Evolutionary conservation across 2,797 vertebrate genomes (phyloP).

Genomic region (Gymnoscopelus braueri): DNA sequence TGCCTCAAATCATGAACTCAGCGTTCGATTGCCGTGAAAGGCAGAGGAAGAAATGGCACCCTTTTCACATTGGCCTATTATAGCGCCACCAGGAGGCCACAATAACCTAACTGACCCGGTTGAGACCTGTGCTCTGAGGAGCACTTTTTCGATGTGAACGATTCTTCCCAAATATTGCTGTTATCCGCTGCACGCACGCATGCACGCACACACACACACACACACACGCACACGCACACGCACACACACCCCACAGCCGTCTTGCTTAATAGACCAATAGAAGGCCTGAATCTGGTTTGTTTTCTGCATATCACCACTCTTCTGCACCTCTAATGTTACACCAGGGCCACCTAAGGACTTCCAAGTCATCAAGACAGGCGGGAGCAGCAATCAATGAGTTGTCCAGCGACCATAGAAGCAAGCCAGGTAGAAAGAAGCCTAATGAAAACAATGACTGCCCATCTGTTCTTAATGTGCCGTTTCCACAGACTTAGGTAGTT

Average conservation of each 20-base stretch:
- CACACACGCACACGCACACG: neutral
- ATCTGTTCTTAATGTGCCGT: neutral
- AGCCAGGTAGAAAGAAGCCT: neutral
- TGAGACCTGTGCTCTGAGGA: too few relatives aligned
- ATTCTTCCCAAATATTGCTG: too few relatives aligned
- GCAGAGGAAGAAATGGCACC: too few relatives aligned
- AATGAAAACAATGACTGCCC: slow-evolving; percentile 8
- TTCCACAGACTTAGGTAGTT: slow-evolving; percentile 39
- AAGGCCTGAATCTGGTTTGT: too few relatives aligned
- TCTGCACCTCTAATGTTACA: too few relatives aligned
- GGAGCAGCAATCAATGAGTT: slow-evolving; percentile 35
- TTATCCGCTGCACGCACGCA: neutral
- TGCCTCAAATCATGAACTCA: too few relatives aligned
- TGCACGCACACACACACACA: neutral
- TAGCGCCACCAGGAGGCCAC: too few relatives aligned
- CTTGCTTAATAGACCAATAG: neutral
- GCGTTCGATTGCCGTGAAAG: too few relatives aligned
- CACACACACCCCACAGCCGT: neutral
- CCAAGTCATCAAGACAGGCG: slow-evolving; percentile 31
- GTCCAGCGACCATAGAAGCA: slow-evolving; percentile 16
- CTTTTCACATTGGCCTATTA: too few relatives aligned
- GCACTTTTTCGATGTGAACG: too few relatives aligned
- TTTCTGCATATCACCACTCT: too few relatives aligned
- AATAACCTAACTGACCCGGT: too few relatives aligned
- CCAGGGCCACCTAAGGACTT: slow-evolving; percentile 41